These are phyloP conservation scores for Actinostola sp. DNA, from an alignment of 92 coral and sea anemone genomes.

Conservation along the genomic window DNA sequence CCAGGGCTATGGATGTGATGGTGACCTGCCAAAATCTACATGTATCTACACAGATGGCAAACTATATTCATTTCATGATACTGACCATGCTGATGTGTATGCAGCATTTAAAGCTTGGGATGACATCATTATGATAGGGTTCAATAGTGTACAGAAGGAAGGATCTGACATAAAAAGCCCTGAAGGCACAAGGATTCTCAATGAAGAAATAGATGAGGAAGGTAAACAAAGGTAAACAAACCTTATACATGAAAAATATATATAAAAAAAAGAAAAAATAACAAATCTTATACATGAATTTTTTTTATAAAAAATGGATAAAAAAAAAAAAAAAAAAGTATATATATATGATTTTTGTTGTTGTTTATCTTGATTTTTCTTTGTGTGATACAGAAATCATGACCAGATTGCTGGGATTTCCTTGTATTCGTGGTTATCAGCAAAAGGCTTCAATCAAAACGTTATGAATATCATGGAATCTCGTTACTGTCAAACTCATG, in stretches of 20 bases:
- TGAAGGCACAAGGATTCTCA: not conserved
- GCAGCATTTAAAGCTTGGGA: constrained; percentile 59
- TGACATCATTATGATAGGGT: constrained; percentile 29
- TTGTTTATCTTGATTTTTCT: too few relatives aligned
- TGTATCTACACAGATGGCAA: constrained; percentile 8
- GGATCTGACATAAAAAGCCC: not conserved
- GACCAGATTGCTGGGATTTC: constrained; percentile 12
- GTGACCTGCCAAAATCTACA: not conserved
- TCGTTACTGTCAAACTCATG: constrained; percentile 62
- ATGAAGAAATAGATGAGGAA: not conserved
- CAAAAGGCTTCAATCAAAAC: constrained; percentile 22
- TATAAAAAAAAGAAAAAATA: too few relatives aligned
- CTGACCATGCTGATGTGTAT: constrained; percentile 56
- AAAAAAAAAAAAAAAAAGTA: too few relatives aligned
- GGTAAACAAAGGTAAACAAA: not conserved
- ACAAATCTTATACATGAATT: too few relatives aligned
- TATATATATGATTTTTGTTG: too few relatives aligned
- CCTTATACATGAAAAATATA: too few relatives aligned
- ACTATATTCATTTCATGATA: not conserved
- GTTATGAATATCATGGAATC: constrained; percentile 50
- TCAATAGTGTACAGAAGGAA: not conserved
- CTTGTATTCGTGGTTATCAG: constrained; percentile 37
- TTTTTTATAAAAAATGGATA: not conserved
- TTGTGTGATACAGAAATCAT: not conserved
- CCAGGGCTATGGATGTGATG: constrained; percentile 3